phyloP scores from a whole-genome alignment of 2,888 invertebrate species.

The Epinotia ramella region DNA sequence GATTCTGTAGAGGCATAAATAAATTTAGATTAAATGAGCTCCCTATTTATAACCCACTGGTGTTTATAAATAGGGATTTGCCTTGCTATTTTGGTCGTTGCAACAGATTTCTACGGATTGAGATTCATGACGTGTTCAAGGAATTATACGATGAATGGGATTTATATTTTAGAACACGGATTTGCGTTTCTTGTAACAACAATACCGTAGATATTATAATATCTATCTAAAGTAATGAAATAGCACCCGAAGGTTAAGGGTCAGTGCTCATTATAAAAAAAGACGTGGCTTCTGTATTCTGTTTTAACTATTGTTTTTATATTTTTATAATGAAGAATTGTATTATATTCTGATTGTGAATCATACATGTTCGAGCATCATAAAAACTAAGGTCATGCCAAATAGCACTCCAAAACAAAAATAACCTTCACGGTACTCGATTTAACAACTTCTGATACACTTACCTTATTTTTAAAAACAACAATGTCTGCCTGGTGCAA shows the following conservation, averaged over 20 bases:
- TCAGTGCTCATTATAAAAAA: conserved; percentile 6
- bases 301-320: conserved; percentile 5
- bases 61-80: conserved; percentile 19
- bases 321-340: not conserved
- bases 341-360: conserved; percentile 11
- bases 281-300: not conserved
- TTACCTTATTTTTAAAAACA: conserved; percentile 32
- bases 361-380: not conserved
- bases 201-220: not conserved
- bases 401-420: conserved; percentile 6
- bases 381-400: conserved; percentile 16
- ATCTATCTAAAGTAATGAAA: not conserved
- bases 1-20: conserved; percentile 20
- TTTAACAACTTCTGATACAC: conserved; percentile 21
- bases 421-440: not conserved
- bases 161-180: not conserved
- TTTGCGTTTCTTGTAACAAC: not conserved
- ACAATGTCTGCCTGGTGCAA: conserved; percentile 27
- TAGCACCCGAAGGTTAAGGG: not conserved
- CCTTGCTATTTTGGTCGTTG: conserved; percentile 28
- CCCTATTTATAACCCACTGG: conserved; percentile 16
- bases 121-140: conserved; percentile 1
- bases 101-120: conserved; percentile 17
- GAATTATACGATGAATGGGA: conserved; percentile 7
- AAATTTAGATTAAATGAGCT: conserved; percentile 20